Base-by-base conservation (phyloP, 1,140 invertebrate genomes). In the Intoshia linei region DNA sequence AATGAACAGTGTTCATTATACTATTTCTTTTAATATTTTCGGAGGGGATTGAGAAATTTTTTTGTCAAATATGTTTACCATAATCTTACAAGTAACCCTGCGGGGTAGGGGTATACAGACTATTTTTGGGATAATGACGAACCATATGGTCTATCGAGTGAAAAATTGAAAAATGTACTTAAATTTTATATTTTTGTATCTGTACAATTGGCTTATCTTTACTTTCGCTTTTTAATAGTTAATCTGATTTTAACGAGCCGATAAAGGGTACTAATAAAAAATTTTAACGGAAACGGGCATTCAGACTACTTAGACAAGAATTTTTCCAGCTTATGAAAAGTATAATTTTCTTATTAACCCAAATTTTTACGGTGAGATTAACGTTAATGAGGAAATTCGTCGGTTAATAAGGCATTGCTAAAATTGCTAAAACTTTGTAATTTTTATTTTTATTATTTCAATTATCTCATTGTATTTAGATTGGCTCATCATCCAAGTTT, bases 401-500 rank as follows among this genome's bases (percentile, higher is more conserved):
- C 17, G 17, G 10, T 7, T 32, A 13, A 13, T 7, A 6, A 13
- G 7, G 24, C 11, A 7, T 32, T 32, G 11, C 17, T 7, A 7
- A 17, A 32, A 6, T 10, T 35, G 17, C 31, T 32, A 10, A 32
- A 17, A 17, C 31, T 32, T 32, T 32, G 7, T 17, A 10, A 32
- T 32, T 13, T 32, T 17, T 11, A 10, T 17, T 32, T 10, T 11
- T 11, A 7, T 17, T 11, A 32, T 17, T 7, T 11, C 15, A 11
- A 11, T 11, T 11, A n/a, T 22, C 23, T 23, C 20, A n/a, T 34
- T 4, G 18, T 30, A 40, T 56, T 23, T 51, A 74, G 74, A 48
- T 51, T 75, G 33, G 57, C 77, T 1, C 74, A 78, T 44, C 67
- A 68, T 45, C 66, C 67, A 37, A 60, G 62, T 34, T 49, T 79